Conservation (phyloP, 2,113 vertebrate genomes). For the Podilymbus podiceps region DNA sequence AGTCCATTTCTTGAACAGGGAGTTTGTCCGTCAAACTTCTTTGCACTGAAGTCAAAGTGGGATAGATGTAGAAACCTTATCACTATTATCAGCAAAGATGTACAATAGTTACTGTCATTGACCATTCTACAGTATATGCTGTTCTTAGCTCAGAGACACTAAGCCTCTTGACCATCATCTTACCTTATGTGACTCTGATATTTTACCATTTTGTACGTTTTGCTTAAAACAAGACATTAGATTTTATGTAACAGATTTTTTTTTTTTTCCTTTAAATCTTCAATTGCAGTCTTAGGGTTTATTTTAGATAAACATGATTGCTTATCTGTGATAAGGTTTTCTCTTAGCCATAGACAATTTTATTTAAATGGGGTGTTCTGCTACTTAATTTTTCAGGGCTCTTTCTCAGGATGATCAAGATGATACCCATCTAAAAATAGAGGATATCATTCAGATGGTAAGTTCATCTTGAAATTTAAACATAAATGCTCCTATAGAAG, state of each 20-base stretch:
- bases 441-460: slow-evolving; percentile 92
- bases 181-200: background rate
- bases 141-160: background rate
- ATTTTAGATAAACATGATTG: background rate
- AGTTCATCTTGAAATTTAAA: slow-evolving; percentile 47
- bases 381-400: slow-evolving; percentile 74
- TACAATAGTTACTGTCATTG: background rate
- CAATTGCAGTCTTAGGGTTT: background rate
- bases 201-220: background rate
- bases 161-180: background rate
- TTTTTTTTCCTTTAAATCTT: background rate
- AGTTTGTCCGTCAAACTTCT: background rate
- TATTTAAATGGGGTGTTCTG: background rate
- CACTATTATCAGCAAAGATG: background rate
- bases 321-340: background rate
- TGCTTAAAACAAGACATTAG: background rate
- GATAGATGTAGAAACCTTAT: background rate
- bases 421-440: slow-evolving; percentile 90
- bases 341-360: background rate
- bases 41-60: background rate
- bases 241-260: background rate
- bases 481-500: background rate
- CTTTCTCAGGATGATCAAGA: slow-evolving; percentile 97
- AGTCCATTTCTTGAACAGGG: background rate
- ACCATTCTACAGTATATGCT: background rate